Base-by-base conservation (phyloP, 2,888 invertebrate genomes). In the Ganaspis brasiliensis region DNA sequence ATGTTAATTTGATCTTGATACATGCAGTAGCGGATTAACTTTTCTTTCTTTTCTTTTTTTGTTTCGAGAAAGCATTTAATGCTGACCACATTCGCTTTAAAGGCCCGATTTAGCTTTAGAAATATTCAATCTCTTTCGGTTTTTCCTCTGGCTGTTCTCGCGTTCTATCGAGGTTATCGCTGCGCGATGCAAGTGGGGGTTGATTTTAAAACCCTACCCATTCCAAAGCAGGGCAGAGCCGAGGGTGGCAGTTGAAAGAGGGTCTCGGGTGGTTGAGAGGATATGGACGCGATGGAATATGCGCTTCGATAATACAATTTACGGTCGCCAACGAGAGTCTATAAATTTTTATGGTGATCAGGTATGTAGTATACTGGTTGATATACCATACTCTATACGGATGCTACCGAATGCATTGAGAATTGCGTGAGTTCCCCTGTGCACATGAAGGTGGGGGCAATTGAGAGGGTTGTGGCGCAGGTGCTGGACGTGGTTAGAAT, bases 331-430 rank as follows among this genome's bases (percentile, higher is more conserved):
- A 87, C 86, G 89, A 87, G 84, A 84, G 85, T 85, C 86, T 87
- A 89, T 89, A 88, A 87, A 91, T 90, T 91, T 91, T 91, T 90
- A 91, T 90, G 90, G 88, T 91, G 89, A 91, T 91, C 89, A 90
- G 89, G 87, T 87, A 87, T 85, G 81, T 82, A 77, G 82, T 85
- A 83, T 86, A 86, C 83, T 83, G 81, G 84, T 86, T 87, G 86
- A 87, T 89, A 86, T 85, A 86, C 81, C 80, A 72, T 81, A 40
- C 72, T 75, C 63, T 76, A 52, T 56, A 75, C 79, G 83, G 76
- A 82, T 82, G 82, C 79, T 81, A 81, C 81, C 79, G 83, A 81
- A 84, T 87, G 87, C 84, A 85, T 82, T 82, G 84, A 81, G 85
- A 82, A 85, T 87, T 81, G 85, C 75, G 80, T 80, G 80, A 78